These are phyloP conservation scores for Rhinogobius similis DNA, from an alignment of 2,113 vertebrate genomes.

Conservation along the genomic window DNA sequence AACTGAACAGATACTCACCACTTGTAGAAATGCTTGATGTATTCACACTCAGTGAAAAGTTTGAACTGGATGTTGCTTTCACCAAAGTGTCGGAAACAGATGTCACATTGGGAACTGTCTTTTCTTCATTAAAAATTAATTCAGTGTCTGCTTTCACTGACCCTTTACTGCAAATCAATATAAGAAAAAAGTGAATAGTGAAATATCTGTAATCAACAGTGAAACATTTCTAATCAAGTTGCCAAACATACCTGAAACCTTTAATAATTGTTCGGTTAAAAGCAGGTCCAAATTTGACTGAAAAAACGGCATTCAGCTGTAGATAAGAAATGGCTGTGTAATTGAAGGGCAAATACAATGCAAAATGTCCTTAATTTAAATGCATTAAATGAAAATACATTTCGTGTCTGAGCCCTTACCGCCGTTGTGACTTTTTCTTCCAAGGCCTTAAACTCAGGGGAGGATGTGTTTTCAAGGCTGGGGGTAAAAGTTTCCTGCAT, in stretches of 20 bases:
- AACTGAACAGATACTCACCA: background rate
- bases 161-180: background rate
- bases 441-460: conserved; percentile 2
- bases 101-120: background rate
- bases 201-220: too few relatives aligned
- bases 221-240: background rate
- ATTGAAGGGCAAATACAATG: too few relatives aligned
- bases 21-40: background rate
- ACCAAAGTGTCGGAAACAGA: conserved; percentile 3
- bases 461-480: conserved; percentile 7
- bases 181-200: background rate
- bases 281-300: background rate
- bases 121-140: conserved; percentile 10
- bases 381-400: too few relatives aligned
- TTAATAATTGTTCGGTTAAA: background rate
- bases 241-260: conserved; percentile 1
- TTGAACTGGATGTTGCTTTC: background rate
- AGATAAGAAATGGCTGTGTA: background rate
- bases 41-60: conserved; percentile 13
- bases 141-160: conserved; percentile 24
- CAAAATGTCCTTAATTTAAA: too few relatives aligned
- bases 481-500: background rate
- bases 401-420: background rate
- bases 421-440: background rate
- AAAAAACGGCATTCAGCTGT: background rate